Evolutionary conservation across 2,113 vertebrate species (phyloP), one percentile per base, ranked within the genome.

Genomic region (Colossoma macropomum): DNA sequence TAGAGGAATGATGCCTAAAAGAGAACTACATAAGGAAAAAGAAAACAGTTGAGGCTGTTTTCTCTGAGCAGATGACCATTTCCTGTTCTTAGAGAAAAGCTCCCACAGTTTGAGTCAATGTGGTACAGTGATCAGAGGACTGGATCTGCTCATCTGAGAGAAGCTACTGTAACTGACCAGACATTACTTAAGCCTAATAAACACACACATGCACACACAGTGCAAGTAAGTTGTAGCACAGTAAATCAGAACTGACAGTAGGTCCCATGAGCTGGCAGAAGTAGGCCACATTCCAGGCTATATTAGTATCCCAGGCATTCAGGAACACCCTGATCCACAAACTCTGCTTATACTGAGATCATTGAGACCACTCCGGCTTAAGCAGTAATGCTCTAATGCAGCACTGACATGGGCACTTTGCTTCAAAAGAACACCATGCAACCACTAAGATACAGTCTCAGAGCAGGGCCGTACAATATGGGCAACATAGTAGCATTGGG

Each of bases 211-310:
- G 48, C 4, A 32, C 17, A 30, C 41, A 52, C 15, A 56, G 15
- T 69, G 16, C 41, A 23, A 8, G n/a, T 21, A 23, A 8, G 16
- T 52, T n/a, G 0, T 34, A 68, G 23, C 23, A 50, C 41, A 15
- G 30, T 56, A 56, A 80, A 56, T 59, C 60, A 68, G 13, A 50
- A 63, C 75, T 66, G 75, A 82, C 70, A 30, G 52, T 4, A 30
- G 69, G 13, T 71, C 76, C 52, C 16, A 8, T 79, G 76, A 79
- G 27, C 62, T 41, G 12, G 0, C 45, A 68, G 32, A 77, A 30
- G 28, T 54, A 68, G 75, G 48, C n/a, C 71, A 79, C 80, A 82
- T 82, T 82, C 80, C 75, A 82, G 13, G 6, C 52, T 56, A 85
- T 50, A 52, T 32, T 48, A 11, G 10, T 50, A 11, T 66, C 30